phyloP scores from a whole-genome alignment of 2,113 vertebrate species.

The Choloepus hoffmanni region DNA sequence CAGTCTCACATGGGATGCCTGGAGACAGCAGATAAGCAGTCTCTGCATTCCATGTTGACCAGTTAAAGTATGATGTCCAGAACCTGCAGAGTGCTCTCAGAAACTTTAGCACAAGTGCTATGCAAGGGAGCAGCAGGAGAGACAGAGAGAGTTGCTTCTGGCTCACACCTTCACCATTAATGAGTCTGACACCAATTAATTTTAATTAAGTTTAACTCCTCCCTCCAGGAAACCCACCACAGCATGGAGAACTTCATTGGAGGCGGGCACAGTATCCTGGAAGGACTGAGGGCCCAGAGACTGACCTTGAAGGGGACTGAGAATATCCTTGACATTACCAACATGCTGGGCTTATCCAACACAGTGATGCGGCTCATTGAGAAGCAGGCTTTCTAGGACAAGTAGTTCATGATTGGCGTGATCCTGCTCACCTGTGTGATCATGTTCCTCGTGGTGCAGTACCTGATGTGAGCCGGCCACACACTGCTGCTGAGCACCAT shows the following conservation, averaged over 20 bases:
- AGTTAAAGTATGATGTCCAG: conserved; percentile 97
- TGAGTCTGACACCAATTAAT: conserved; percentile 91
- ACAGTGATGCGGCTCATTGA: conserved; percentile 98
- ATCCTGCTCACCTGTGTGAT: conserved; percentile 95
- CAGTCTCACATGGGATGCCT: conserved; percentile 96
- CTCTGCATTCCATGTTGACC: conserved; percentile 95
- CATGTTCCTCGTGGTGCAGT: conserved; percentile 95
- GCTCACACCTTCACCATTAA: conserved; percentile 96
- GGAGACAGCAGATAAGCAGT: conserved; percentile 94
- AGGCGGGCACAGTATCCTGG: conserved; percentile 95
- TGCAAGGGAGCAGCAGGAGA: conserved; percentile 92
- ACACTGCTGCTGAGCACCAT: not conserved
- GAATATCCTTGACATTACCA: conserved; percentile 98
- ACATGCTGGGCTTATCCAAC: conserved; percentile 97
- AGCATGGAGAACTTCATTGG: conserved; percentile 97
- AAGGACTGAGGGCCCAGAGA: conserved; percentile 95
- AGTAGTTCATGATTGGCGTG: conserved; percentile 97
- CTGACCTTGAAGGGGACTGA: conserved; percentile 97
- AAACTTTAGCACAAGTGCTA: conserved; percentile 96
- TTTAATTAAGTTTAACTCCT: conserved; percentile 91
- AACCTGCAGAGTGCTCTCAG: conserved; percentile 94
- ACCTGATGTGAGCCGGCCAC: conserved; percentile 91
- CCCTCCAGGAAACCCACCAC: conserved; percentile 94
- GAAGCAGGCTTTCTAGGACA: conserved; percentile 96
- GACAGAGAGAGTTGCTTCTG: conserved; percentile 95